Evolutionary conservation across 1,140 invertebrate genomes (phyloP).

Genomic region (Calycopis cecrops): DNA sequence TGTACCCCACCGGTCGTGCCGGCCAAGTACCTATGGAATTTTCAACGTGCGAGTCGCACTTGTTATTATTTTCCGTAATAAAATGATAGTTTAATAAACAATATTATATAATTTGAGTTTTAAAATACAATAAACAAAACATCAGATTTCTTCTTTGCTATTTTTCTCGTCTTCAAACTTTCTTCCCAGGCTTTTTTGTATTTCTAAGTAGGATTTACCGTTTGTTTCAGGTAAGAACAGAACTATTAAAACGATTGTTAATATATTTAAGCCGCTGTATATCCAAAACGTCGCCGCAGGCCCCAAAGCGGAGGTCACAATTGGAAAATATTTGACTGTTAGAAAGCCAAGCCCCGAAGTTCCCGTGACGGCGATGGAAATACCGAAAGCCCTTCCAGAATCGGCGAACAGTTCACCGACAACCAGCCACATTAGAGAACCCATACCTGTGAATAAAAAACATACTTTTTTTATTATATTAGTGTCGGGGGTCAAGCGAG

Average conservation of each 20-base stretch:
- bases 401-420: background rate
- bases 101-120: too few species aligned
- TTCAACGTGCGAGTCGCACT: too few species aligned
- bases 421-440: background rate
- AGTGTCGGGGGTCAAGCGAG: too few species aligned
- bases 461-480: too few species aligned
- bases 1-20: too few species aligned
- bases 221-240: constrained; percentile 2
- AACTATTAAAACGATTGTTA: constrained; percentile 9
- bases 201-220: constrained; percentile 4
- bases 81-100: too few species aligned
- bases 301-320: constrained; percentile 1
- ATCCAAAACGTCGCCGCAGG: constrained; percentile 4
- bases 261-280: constrained; percentile 1
- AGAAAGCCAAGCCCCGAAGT: background rate
- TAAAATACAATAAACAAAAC: too few species aligned
- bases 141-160: constrained; percentile 1
- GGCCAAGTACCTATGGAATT: too few species aligned
- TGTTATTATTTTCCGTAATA: too few species aligned
- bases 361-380: background rate
- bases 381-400: background rate
- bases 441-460: background rate
- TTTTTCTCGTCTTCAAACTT: background rate
- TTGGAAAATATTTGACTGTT: constrained; percentile 1
- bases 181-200: constrained; percentile 9